Conservation (phyloP, 2,113 vertebrate genomes). For the Circaetus gallicus region DNA sequence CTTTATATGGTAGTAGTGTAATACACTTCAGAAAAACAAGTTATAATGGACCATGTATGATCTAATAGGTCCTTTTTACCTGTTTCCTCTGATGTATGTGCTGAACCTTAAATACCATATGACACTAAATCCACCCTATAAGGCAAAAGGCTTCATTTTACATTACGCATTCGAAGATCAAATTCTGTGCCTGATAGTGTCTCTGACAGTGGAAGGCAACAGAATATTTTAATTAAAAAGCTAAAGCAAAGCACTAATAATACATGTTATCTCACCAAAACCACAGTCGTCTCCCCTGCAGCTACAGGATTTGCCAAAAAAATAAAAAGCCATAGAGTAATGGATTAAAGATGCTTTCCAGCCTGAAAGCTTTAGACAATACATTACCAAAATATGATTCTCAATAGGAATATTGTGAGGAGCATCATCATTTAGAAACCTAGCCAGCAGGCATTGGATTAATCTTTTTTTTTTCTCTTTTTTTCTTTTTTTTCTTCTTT, state of each 20-base stretch:
- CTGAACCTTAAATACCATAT: not conserved
- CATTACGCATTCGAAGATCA: not conserved
- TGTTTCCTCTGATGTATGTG: not conserved
- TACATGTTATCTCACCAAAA: constrained; percentile 73
- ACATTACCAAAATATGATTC: constrained; percentile 51
- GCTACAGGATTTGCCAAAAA: constrained; percentile 61
- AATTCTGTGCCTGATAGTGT: constrained; percentile 6
- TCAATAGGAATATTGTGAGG: constrained; percentile 59
- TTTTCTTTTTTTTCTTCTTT: not conserved
- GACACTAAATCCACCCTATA: not conserved
- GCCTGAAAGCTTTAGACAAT: not conserved
- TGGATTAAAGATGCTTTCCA: constrained; percentile 74
- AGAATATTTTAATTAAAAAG: constrained; percentile 69
- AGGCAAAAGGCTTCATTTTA: not conserved
- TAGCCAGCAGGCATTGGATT: constrained; percentile 19
- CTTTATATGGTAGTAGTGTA: not conserved
- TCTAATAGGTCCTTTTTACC: not conserved
- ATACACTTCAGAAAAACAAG: not conserved
- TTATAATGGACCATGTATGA: not conserved
- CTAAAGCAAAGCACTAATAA: constrained; percentile 78
- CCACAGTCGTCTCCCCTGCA: constrained; percentile 61
- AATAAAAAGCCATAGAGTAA: constrained; percentile 66
- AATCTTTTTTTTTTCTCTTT: not conserved
- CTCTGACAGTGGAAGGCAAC: constrained; percentile 71
- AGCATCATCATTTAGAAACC: constrained; percentile 71